Evolutionary conservation across 2,888 invertebrate genomes (phyloP), one percentile per base, ranked within the genome.

Genomic region (Tholera decimalis): DNA sequence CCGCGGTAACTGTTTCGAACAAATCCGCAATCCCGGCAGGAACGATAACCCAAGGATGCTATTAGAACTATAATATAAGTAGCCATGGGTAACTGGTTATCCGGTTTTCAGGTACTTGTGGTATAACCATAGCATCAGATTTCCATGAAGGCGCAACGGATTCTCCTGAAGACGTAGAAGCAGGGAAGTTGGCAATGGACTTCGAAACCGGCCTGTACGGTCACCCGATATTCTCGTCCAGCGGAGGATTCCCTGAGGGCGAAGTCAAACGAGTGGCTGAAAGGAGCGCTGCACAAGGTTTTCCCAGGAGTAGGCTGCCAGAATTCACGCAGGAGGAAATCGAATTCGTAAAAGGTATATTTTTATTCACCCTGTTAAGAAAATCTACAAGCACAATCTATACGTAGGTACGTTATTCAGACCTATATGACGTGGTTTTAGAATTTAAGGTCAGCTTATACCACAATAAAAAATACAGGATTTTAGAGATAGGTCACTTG

Each of bases 231-330:
- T 95, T 93, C 79, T 88, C 91, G 0, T 63, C 79, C 0, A 79
- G 88, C 13, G 96, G 96, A 0, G 96, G 96, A 35, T 96, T 95
- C 72, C 96, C 96, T 0, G 82, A 91, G 3, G 83, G 93, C 3
- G 91, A 96, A 61, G 90, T 93, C 51, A 78, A 90, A 37, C 80
- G 89, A 7, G 88, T 96, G 1, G 93, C 88, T 0, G 84, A 88
- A 44, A 95, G 92, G 65, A 96, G 96, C 72, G 80, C 79, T 3
- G 83, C 89, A 46, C 96, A 96, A 85, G 96, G 96, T 0, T 95
- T 88, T 61, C 61, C 80, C 0, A 83, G 83, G 58, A 96, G 96
- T 24, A 87, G 96, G 54, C 84, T 96, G 11, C 96, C 96, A 3
- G 84, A 86, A 35, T 92, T 96, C 47, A 92, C 92, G 1, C 62